A percentile compares a stretch with the other conserved stretches of the same genome.
Conservation (phyloP, 1,140 invertebrate genomes). For the Panagrolaimus sp. region DNA sequence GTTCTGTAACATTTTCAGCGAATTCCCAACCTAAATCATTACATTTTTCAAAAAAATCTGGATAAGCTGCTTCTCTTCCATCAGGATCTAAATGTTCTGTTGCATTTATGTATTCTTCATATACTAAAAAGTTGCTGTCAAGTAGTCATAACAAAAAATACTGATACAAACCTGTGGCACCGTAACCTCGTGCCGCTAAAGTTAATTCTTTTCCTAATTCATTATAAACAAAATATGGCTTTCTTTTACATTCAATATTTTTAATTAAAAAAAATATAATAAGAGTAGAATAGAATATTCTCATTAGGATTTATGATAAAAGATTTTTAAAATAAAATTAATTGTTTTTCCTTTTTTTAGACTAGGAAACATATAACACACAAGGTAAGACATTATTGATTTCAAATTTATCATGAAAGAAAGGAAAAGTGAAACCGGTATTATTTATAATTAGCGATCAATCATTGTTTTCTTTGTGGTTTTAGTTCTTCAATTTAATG, state of each 20-base stretch:
- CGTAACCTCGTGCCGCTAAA: not conserved
- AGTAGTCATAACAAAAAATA: not conserved
- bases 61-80: not conserved
- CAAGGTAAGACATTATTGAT: too few species aligned
- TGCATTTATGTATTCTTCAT: not conserved
- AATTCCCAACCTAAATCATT: slow-evolving; percentile 7
- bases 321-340: not conserved
- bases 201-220: not conserved
- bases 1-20: not conserved
- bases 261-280: too few species aligned
- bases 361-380: too few species aligned
- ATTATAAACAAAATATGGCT: slow-evolving; percentile 11
- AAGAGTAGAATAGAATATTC: too few species aligned
- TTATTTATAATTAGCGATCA: too few species aligned
- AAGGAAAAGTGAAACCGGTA: too few species aligned
- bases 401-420: too few species aligned
- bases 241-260: not conserved
- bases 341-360: not conserved
- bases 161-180: not conserved
- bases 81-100: not conserved
- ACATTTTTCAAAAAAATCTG: slow-evolving; percentile 3
- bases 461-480: too few species aligned
- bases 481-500: too few species aligned
- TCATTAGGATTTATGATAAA: not conserved
- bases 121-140: not conserved